A percentile compares a stretch with the other conserved stretches of the same genome.
phyloP scores from a whole-genome alignment of 2,888 invertebrate species.

The Xestobium rufovillosum region DNA sequence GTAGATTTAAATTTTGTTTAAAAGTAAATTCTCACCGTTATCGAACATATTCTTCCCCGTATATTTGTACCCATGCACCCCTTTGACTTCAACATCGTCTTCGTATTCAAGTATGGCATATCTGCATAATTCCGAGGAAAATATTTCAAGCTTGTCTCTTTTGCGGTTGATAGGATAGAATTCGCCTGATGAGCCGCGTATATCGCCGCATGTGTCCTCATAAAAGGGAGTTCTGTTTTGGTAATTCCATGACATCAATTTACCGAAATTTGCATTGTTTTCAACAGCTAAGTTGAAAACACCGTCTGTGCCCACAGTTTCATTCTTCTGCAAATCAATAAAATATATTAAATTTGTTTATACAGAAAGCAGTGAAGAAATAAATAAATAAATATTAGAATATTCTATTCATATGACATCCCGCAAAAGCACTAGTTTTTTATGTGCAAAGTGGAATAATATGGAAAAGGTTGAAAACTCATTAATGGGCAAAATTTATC shows the following conservation, averaged over 20 bases:
- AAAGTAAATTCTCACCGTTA: slow-evolving; percentile 51
- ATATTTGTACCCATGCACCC: slow-evolving; percentile 60
- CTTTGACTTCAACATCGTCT: slow-evolving; percentile 50
- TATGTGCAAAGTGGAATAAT: too few species aligned
- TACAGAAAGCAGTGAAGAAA: background rate
- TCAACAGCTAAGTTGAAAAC: slow-evolving; percentile 68
- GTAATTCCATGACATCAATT: slow-evolving; percentile 65
- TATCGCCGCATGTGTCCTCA: slow-evolving; percentile 50
- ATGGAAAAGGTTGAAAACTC: too few species aligned
- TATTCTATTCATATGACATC: too few species aligned
- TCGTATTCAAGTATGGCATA: slow-evolving; percentile 55
- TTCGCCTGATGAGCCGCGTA: slow-evolving; percentile 73
- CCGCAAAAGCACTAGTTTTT: slow-evolving; percentile 1
- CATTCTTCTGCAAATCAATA: slow-evolving; percentile 59
- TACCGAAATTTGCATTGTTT: slow-evolving; percentile 56
- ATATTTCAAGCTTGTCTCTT: slow-evolving; percentile 53
- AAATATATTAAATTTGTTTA: too few species aligned
- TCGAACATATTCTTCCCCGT: slow-evolving; percentile 58
- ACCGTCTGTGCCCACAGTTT: slow-evolving; percentile 62
- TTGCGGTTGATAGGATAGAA: slow-evolving; percentile 65
- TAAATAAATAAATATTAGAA: too few species aligned
- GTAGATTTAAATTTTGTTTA: too few species aligned
- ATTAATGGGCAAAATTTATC: too few species aligned
- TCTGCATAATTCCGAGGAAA: slow-evolving; percentile 69
- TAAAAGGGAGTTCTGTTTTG: slow-evolving; percentile 51